Conservation (phyloP, 2,888 invertebrate genomes). For the Aphidius colemani region DNA sequence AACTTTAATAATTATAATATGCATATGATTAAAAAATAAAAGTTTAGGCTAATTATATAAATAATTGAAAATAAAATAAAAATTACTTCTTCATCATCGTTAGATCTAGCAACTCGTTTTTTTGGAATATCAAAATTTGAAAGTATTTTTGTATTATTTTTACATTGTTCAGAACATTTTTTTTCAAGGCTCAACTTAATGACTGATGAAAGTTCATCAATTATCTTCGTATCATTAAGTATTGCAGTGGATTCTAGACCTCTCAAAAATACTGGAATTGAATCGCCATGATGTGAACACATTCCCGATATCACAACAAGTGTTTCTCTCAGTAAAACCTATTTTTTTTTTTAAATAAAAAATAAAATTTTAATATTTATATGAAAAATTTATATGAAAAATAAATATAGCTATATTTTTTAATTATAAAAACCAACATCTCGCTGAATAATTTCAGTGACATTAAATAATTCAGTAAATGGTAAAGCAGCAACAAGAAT, state of each 20-base stretch:
- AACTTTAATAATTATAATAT: not conserved
- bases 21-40: not conserved
- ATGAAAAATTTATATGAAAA: not conserved
- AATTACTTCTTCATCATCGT: conserved; percentile 32
- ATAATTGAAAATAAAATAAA: conserved; percentile 3
- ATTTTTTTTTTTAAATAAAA: not conserved
- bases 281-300: conserved; percentile 31
- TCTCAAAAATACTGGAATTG: conserved; percentile 39
- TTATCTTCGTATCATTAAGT: conserved; percentile 23
- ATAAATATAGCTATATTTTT: conserved; percentile 1
- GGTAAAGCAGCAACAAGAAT: conserved; percentile 38
- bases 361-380: not conserved
- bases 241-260: conserved; percentile 42
- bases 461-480: conserved; percentile 33
- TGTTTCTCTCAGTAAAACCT: conserved; percentile 40
- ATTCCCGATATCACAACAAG: conserved; percentile 38
- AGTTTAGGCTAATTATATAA: not conserved
- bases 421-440: conserved; percentile 35
- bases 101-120: conserved; percentile 29
- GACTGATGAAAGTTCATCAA: conserved; percentile 38
- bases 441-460: conserved; percentile 36
- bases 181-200: conserved; percentile 32
- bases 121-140: conserved; percentile 11
- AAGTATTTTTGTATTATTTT: conserved; percentile 20
- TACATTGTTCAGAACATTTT: conserved; percentile 32